Evolutionary conservation across 2,113 vertebrate species (phyloP), one percentile per base, ranked within the genome.

Genomic region (Elanus axillaris): DNA sequence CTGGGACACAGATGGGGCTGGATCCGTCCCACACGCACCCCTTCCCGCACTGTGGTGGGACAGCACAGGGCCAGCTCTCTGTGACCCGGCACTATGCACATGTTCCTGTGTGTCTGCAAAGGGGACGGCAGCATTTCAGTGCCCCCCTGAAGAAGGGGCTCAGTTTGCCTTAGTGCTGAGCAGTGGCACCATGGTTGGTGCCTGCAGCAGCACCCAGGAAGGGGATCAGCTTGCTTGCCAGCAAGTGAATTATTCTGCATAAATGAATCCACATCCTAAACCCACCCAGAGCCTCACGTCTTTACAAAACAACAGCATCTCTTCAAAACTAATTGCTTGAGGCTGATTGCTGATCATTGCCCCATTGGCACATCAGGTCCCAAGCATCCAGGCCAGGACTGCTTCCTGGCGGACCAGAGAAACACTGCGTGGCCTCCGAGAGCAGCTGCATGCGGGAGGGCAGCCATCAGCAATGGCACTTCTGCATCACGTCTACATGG

Each of bases 1-100:
- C 26, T 42, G 69, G 63, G 76, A 71, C n/a, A 45, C 38, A 85
- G 5, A 13, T 1, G 9, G 62, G 15, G 42, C 66, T 55, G 45
- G 40, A 59, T 31, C 55, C 3, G 2, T 27, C 43, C 43, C 60
- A 52, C 0, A 0, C 3, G 40, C 10, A 38, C 40, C 43, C 48
- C 9, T 36, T 60, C 38, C 40, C 36, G 48, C 3, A 2, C 67
- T 1, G 0, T 9, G 63, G 34, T 48, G 55, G 72, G 75, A 80
- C 62, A 73, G 53, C 27, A 40, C 48, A 56, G 53, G 40, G 40
- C 38, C 32, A 82, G 23, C 7, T 31, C 78, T 42, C 79, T 25
- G 9, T 1, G 3, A 2, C n/a, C 25, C 4, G 0, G 1, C 32
- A 47, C 34, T 23, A 11, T 1, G 4, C 16, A 45, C 12, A 9